phyloP scores from a whole-genome alignment of 2,113 vertebrate genomes.

The Ptilorrhoa leucosticta region DNA sequence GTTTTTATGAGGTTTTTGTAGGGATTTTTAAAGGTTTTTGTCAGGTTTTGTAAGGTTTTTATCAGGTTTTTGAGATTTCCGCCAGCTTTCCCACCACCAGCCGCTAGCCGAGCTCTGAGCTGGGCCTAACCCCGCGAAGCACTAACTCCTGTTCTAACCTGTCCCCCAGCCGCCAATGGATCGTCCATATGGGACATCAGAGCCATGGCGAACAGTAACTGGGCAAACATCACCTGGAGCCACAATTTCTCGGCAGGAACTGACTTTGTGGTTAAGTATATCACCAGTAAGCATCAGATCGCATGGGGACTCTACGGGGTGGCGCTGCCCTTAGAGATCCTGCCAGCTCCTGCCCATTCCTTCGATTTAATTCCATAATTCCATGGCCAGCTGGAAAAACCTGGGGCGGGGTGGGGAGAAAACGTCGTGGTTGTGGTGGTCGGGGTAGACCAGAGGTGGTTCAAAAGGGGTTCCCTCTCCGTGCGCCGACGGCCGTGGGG shows the following conservation, averaged over 20 bases:
- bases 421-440: not conserved
- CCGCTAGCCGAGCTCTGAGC: not conserved
- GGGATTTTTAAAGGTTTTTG: not conserved
- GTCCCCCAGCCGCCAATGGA: constrained; percentile 80
- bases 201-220: constrained; percentile 95
- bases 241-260: constrained; percentile 92
- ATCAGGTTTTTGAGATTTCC: not conserved
- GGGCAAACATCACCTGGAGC: constrained; percentile 97
- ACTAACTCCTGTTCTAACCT: constrained; percentile 83
- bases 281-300: constrained; percentile 92
- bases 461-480: not conserved
- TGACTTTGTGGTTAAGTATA: constrained; percentile 98
- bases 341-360: not conserved
- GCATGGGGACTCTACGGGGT: constrained; percentile 59
- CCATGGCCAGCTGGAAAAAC: not conserved
- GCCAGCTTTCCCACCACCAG: not conserved
- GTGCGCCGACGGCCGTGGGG: not conserved
- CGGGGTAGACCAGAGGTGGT: not conserved
- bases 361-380: not conserved
- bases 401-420: too few species aligned
- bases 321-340: constrained; percentile 41
- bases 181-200: constrained; percentile 93
- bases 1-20: not conserved
- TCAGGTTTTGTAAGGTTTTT: fast-evolving
- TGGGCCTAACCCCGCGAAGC: not conserved